phyloP scores from a whole-genome alignment of 2,888 invertebrate genomes.

The Psylliodes chrysocephalus region DNA sequence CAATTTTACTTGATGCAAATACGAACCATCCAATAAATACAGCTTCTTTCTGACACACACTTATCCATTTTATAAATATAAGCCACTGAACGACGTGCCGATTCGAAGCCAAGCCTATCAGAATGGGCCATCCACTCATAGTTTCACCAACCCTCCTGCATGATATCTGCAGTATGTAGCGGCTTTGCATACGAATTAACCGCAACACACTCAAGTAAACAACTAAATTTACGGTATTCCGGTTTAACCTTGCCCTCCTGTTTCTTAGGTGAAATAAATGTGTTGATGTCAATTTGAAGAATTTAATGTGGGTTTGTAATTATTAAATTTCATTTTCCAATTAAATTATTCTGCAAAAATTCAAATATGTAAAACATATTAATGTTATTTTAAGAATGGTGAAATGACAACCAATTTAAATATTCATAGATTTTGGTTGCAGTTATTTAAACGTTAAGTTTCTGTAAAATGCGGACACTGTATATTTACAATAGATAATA shows the following conservation, averaged over 20 bases:
- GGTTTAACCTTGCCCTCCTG: not conserved
- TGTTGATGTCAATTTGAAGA: too few relatives aligned
- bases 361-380: too few relatives aligned
- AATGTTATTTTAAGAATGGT: too few relatives aligned
- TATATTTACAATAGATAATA: too few relatives aligned
- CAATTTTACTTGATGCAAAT: too few relatives aligned
- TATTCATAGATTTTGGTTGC: too few relatives aligned
- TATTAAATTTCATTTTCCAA: too few relatives aligned
- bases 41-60: not conserved
- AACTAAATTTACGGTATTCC: conserved; percentile 4
- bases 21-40: not conserved
- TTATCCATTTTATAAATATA: not conserved
- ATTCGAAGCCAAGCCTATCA: conserved; percentile 24
- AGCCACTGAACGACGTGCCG: conserved; percentile 12
- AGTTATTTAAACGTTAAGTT: too few relatives aligned
- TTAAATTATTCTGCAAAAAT: too few relatives aligned
- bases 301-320: too few relatives aligned
- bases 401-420: too few relatives aligned
- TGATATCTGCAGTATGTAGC: conserved; percentile 47
- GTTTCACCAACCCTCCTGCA: conserved; percentile 37
- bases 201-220: conserved; percentile 1
- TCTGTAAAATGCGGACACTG: too few relatives aligned
- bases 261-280: not conserved
- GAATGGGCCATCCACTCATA: conserved; percentile 12
- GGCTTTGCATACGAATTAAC: conserved; percentile 17